phyloP scores from a whole-genome alignment of 30 jellyfish, hydroid and myxozoan species.

The Cassiopea xamachana region DNA sequence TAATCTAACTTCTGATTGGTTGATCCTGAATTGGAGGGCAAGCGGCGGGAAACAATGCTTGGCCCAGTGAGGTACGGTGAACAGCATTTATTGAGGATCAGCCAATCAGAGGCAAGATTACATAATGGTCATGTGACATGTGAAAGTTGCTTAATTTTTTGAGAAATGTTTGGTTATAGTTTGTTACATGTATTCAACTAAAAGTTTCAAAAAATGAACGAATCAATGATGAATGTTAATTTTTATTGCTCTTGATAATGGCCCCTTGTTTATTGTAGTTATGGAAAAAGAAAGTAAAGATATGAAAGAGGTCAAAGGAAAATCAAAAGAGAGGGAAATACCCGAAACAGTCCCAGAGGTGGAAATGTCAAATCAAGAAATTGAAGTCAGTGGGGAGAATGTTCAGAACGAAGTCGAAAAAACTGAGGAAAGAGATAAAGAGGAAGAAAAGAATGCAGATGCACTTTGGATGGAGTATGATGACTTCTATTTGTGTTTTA shows the following conservation, averaged over 20 bases:
- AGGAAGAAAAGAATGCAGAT: constrained; percentile 31
- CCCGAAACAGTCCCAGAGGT: constrained; percentile 66
- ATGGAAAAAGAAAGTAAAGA: constrained; percentile 2
- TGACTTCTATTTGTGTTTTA: constrained; percentile 79
- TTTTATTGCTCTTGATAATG: too few relatives aligned
- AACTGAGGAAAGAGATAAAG: constrained; percentile 65
- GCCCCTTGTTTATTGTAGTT: neutral
- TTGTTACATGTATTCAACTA: too few relatives aligned
- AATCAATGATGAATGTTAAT: neutral
- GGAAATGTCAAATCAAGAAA: constrained; percentile 44
- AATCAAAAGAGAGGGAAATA: constrained; percentile 27
- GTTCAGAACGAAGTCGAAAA: constrained; percentile 69
- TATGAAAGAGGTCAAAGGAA: neutral
- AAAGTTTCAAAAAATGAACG: too few relatives aligned
- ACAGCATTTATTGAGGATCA: too few relatives aligned
- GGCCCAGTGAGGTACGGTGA: too few relatives aligned
- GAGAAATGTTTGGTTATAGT: too few relatives aligned
- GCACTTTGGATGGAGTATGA: constrained; percentile 92
- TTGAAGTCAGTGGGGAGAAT: constrained; percentile 7
- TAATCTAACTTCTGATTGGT: too few relatives aligned
- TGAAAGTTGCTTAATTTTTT: too few relatives aligned
- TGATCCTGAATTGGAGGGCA: too few relatives aligned
- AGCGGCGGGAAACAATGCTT: too few relatives aligned
- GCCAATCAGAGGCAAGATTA: too few relatives aligned
- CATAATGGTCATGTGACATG: too few relatives aligned